Conservation (phyloP, 2,113 vertebrate genomes). For the Poeciliopsis turrubarensis region DNA sequence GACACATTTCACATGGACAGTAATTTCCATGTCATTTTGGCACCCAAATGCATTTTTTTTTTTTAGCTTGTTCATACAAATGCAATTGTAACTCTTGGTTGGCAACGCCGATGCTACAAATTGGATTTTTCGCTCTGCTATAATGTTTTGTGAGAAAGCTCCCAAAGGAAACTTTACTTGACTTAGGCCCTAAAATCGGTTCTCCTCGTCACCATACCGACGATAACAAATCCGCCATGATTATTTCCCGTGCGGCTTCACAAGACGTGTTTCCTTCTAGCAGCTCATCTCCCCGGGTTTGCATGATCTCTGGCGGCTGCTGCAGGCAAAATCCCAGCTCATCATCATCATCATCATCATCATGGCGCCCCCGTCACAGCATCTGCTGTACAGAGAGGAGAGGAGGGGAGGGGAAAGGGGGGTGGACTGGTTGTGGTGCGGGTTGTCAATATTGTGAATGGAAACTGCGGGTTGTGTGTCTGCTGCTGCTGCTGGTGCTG, state of each 20-base stretch:
- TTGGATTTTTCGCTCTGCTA: too few species aligned
- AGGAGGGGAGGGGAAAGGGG: slow-evolving; percentile 29
- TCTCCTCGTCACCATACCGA: too few species aligned
- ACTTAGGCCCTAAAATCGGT: too few species aligned
- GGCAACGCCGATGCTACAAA: too few species aligned
- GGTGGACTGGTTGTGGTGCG: slow-evolving; percentile 20
- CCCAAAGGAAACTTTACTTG: too few species aligned
- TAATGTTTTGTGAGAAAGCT: too few species aligned
- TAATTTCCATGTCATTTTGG: too few species aligned
- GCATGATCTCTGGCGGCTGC: slow-evolving; percentile 56
- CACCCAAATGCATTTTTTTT: too few species aligned
- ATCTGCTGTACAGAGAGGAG: slow-evolving; percentile 71
- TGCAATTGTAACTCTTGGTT: neutral
- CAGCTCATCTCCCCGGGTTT: neutral
- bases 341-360: slow-evolving; percentile 62
- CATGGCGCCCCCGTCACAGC: slow-evolving; percentile 79
- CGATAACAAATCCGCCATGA: neutral
- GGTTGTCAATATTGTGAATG: slow-evolving; percentile 73
- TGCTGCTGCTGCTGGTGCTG: slow-evolving; percentile 2
- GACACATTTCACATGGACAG: too few species aligned
- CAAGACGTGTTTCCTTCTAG: slow-evolving; percentile 34
- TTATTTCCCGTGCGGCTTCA: neutral
- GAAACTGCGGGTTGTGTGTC: slow-evolving; percentile 65
- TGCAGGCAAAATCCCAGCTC: slow-evolving; percentile 77
- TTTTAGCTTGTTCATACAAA: too few species aligned